Base-by-base conservation (phyloP, 2,113 vertebrate genomes). In the Pundamilia nyererei region DNA sequence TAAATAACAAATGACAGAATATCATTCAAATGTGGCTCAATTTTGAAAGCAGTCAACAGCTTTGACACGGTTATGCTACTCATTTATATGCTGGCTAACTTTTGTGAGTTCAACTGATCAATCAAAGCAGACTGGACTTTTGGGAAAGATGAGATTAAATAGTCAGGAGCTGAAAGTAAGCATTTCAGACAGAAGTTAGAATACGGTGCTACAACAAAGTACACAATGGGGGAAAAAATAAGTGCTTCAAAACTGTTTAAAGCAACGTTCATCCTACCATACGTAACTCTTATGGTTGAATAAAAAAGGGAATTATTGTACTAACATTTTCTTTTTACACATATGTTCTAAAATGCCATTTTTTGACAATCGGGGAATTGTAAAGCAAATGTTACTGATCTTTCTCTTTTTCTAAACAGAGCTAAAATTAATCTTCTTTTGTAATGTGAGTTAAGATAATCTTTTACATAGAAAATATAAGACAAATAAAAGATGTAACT, bases 401-500 rank as follows among this genome's bases (percentile, higher is more conserved):
- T 29, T 47, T 75, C 38, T 72, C 21, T 19, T 17, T n/a, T n/a
- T 62, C 58, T 3, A 31, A 19, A 81, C 24, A 60, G n/a, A 21
- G 40, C 24, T 58, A 47, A 81, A 17, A 40, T 54, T 6, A 1
- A 26, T 17, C 49, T 55, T 15, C 29, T 42, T 11, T 72, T 72
- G 14, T 70, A 17, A 19, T 14, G 14, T 17, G 53, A 54, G 21
- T 51, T 55, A 65, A 65, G 29, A 10, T 24, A 6, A 40, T 85
- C 0, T 9, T 35, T 47, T 33, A 81, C 38, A 75, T 31, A 58
- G 3, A 62, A 12, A 53, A 31, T n/a, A 45, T 12, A 65, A 8
- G 14, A 83, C 13, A 15, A 62, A 85, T 38, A 56, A 62, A 47
- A 31, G 11, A 45, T 70, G 82, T 87, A 62, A 79, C 55, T 42